These are phyloP conservation scores for Pharmacophagus antenor DNA, from an alignment of 2,888 invertebrate genomes.

Conservation along the genomic window DNA sequence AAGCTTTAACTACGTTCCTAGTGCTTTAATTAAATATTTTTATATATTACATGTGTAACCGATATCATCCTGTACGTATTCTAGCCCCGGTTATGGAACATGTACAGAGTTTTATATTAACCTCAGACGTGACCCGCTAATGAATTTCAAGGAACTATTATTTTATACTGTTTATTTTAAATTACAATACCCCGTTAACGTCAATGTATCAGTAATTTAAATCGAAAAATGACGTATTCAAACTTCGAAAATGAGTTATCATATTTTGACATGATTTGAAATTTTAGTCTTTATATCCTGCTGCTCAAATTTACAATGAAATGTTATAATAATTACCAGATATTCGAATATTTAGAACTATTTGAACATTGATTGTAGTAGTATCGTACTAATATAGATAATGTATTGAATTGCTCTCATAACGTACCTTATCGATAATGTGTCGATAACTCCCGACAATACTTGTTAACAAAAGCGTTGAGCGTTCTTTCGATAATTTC, in stretches of 20 bases:
- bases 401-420: not conserved
- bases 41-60: no score
- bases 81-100: slow-evolving; percentile 2
- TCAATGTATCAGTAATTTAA: not conserved
- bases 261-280: no score
- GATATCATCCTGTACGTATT: slow-evolving; percentile 16
- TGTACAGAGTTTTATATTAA: slow-evolving; percentile 26
- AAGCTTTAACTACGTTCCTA: no score
- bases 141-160: slow-evolving; percentile 14
- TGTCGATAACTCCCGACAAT: not conserved
- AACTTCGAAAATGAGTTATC: not conserved
- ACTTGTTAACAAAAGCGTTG: not conserved
- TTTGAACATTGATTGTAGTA: not conserved
- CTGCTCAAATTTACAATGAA: no score
- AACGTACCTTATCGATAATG: not conserved
- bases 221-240: not conserved
- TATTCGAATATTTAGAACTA: no score
- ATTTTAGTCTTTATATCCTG: no score
- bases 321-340: no score
- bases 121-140: slow-evolving; percentile 21
- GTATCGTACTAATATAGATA: not conserved
- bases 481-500: not conserved
- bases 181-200: not conserved
- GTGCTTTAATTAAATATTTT: no score
- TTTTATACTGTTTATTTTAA: not conserved